Evolutionary conservation across 2,113 vertebrate genomes (phyloP), one percentile per base, ranked within the genome.

Genomic region (Notiomystis cincta): DNA sequence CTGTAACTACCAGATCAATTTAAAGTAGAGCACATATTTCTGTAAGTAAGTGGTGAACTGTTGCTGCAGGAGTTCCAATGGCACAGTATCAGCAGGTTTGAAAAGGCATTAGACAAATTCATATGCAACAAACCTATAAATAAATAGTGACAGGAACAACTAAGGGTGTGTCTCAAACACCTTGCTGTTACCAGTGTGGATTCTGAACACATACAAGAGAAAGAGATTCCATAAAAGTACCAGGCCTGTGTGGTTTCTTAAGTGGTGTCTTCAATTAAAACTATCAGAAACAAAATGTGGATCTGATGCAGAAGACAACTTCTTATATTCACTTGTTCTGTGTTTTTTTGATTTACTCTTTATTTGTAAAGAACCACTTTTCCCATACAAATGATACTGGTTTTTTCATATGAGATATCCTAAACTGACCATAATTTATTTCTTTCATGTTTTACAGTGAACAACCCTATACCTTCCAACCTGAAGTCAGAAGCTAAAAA

Each of bases 401-500:
- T 40, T 42, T 83, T 77, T 82, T 66, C 7, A 22, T 48, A 42
- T 69, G 17, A 82, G 19, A 11, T 80, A 27, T 65, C 20, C n/a
- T 45, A 28, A 87, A 24, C 15, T 66, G 30, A 76, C 38, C 10
- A 8, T 72, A 9, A 73, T 83, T 70, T 57, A 53, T 70, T 54
- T 82, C 44, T 90, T 97, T 72, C 25, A 33, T 90, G 33, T 94
- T 78, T 97, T 97, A 60, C 94, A 99, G 99, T 99, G 99, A 99
- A 98, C 97, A 99, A 99, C 82, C 99, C 99, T 37, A 99, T 99
- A 95, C 99, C 99, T 64, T 98, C 99, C 71, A 99, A 99, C 87
- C 81, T 99, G 90, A 99, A 98, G 94, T 99, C 99, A 9, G 99
- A 99, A 98, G 98, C 99, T 33, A 99, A 99, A 97, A 99, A 99